Evolutionary conservation across 2,113 vertebrate species (phyloP).

Genomic region (Hippocampus guttulatus): DNA sequence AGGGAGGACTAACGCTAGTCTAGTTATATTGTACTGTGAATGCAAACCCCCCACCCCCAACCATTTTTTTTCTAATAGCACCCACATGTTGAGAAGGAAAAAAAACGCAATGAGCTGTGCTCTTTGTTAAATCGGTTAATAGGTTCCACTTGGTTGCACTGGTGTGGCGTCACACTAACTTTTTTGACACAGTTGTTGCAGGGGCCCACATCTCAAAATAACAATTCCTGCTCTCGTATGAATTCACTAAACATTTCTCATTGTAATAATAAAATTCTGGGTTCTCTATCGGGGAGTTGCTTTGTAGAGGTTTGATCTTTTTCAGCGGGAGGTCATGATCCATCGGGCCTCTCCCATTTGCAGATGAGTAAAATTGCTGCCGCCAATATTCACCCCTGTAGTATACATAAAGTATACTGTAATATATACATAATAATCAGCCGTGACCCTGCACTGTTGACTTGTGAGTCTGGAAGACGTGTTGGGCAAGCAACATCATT

Average conservation of each 20-base stretch:
- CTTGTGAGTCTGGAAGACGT: constrained; percentile 54
- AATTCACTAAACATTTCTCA: background rate
- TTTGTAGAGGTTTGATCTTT: background rate
- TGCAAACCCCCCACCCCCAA: background rate
- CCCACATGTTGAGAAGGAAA: background rate
- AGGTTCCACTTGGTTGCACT: background rate
- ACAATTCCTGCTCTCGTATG: background rate
- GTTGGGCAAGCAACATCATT: constrained; percentile 54
- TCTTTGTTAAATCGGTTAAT: background rate
- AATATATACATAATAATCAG: background rate
- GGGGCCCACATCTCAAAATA: background rate
- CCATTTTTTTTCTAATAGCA: background rate
- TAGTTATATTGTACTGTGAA: too few species aligned
- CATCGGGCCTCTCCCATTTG: background rate
- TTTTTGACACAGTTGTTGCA: background rate
- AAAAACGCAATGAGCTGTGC: background rate
- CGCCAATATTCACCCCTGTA: background rate
- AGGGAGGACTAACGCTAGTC: too few species aligned
- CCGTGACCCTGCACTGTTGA: constrained; percentile 33
- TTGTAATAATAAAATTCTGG: background rate
- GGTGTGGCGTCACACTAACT: background rate
- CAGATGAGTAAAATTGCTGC: background rate
- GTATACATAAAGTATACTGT: background rate
- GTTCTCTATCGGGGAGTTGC: background rate
- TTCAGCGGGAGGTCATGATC: background rate